These are phyloP conservation scores for Physeter macrocephalus DNA, from an alignment of 2,113 vertebrate species.

Conservation along the genomic window DNA sequence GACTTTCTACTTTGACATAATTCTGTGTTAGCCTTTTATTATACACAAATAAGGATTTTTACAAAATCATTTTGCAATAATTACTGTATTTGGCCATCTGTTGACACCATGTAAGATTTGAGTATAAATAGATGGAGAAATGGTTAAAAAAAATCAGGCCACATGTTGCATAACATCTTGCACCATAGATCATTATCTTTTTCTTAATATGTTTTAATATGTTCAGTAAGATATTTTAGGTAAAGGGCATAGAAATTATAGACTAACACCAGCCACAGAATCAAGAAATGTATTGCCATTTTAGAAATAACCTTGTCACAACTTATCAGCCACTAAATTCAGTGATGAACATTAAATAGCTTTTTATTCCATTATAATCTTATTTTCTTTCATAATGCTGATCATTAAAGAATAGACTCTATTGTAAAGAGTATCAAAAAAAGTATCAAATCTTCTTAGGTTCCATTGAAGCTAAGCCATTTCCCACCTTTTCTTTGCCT, in stretches of 20 bases:
- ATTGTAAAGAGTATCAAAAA: background rate
- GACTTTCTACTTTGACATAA: background rate
- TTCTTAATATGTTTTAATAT: background rate
- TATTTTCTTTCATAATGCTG: background rate
- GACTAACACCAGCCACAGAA: background rate
- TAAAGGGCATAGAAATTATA: background rate
- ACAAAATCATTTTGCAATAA: background rate
- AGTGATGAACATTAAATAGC: background rate
- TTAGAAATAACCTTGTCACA: background rate
- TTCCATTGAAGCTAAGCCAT: background rate
- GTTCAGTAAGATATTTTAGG: background rate
- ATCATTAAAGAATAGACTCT: background rate
- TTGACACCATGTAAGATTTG: background rate
- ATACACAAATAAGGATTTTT: background rate
- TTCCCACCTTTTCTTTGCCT: background rate
- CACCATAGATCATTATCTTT: background rate
- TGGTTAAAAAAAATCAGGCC: background rate
- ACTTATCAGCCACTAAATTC: background rate
- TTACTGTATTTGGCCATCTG: background rate
- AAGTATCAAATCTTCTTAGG: background rate
- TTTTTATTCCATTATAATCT: background rate
- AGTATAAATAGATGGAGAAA: background rate
- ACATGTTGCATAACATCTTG: background rate
- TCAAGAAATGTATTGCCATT: background rate
- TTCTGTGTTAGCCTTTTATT: background rate